These are phyloP conservation scores for Hafferia zeledoni DNA, from an alignment of 2,797 vertebrate genomes.

Conservation along the genomic window DNA sequence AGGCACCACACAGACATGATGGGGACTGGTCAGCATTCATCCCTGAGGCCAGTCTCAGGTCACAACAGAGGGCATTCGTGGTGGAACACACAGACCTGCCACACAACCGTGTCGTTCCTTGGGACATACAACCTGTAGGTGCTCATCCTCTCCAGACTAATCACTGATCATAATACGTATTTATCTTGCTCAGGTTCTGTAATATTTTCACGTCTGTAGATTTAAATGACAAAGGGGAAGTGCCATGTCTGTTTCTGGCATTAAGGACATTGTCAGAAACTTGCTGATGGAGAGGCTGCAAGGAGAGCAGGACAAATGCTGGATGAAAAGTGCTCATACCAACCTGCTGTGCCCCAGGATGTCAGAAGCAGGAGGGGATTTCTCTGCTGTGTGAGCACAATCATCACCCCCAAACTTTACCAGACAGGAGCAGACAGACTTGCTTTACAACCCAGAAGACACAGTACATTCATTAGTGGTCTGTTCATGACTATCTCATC, in stretches of 20 bases:
- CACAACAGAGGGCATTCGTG: background rate
- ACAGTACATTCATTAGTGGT: background rate
- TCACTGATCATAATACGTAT: rapidly evolving
- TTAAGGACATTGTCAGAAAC: background rate
- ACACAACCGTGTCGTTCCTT: rapidly evolving
- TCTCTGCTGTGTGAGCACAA: background rate
- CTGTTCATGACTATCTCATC: background rate
- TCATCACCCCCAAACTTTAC: background rate
- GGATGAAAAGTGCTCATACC: background rate
- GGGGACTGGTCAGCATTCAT: background rate
- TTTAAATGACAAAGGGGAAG: background rate
- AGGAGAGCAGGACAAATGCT: background rate
- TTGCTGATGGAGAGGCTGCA: background rate
- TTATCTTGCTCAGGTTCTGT: background rate
- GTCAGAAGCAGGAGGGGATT: rapidly evolving
- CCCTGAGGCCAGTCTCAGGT: background rate
- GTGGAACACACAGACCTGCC: background rate
- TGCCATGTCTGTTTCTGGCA: background rate
- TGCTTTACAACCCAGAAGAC: background rate
- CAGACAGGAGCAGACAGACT: background rate
- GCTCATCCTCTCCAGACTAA: background rate
- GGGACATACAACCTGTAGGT: background rate
- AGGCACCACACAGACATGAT: background rate
- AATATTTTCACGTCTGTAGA: background rate
- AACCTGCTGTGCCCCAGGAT: rapidly evolving